Conservation (phyloP, 2,888 invertebrate genomes). For the Agonopterix alstromeriana region DNA sequence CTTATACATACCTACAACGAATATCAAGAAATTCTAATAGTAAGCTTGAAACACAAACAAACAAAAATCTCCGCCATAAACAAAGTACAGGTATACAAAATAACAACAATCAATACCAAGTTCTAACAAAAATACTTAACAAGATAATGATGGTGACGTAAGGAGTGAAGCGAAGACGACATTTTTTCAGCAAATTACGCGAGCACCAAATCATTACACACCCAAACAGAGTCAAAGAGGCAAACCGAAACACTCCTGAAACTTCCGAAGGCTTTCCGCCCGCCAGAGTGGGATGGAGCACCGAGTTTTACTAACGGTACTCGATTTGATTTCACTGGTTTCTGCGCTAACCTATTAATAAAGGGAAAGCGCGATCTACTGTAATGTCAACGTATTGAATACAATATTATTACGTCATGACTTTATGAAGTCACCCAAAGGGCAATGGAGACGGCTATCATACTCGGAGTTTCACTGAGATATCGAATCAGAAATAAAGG, state of each 20-base stretch:
- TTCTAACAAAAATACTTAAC: conserved; percentile 24
- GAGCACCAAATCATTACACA: conserved; percentile 71
- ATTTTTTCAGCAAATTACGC: conserved; percentile 71
- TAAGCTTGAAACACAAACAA: too few relatives aligned
- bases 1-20: too few relatives aligned
- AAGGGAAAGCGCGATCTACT: too few relatives aligned
- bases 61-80: too few relatives aligned
- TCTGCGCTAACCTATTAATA: neutral
- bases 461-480: too few relatives aligned
- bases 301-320: conserved; percentile 31
- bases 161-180: conserved; percentile 43
- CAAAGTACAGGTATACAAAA: neutral
- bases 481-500: too few relatives aligned
- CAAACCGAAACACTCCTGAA: conserved; percentile 71
- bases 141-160: conserved; percentile 9
- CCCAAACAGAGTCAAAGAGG: conserved; percentile 74
- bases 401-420: too few relatives aligned
- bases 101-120: conserved; percentile 38
- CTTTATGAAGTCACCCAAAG: too few relatives aligned
- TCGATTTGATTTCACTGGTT: conserved; percentile 22
- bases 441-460: too few relatives aligned
- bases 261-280: conserved; percentile 65
- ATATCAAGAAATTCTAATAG: too few relatives aligned
- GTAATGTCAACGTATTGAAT: too few relatives aligned
- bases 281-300: conserved; percentile 48